A percentile compares a stretch with the other conserved stretches of the same genome.
phyloP scores from a whole-genome alignment of 2,113 vertebrate species.

The Ammodramus savannarum region DNA sequence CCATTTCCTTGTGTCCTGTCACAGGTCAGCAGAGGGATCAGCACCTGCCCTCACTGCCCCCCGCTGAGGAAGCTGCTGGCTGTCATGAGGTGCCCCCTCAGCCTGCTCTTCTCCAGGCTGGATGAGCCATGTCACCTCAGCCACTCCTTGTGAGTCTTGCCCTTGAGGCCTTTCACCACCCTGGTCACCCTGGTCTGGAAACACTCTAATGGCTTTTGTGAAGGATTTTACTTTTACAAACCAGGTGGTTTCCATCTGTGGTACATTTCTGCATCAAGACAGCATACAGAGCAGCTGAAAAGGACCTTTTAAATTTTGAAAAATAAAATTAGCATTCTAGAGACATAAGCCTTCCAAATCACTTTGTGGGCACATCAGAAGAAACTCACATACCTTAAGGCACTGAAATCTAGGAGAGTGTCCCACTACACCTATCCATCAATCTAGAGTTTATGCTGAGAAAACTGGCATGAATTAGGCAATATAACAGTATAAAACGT shows the following conservation, averaged over 20 bases:
- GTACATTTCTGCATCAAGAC: background rate
- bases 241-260: background rate
- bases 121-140: background rate
- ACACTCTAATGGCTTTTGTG: background rate
- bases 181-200: background rate
- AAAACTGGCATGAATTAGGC: background rate
- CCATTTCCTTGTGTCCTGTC: rapidly evolving
- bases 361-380: background rate
- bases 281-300: background rate
- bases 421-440: background rate
- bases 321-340: background rate
- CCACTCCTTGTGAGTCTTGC: background rate
- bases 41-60: too few relatives aligned
- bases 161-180: background rate
- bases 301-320: background rate
- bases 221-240: background rate
- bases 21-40: background rate
- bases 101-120: background rate
- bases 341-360: background rate
- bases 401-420: background rate
- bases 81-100: background rate
- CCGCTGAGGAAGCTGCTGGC: background rate
- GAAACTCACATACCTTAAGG: background rate
- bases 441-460: background rate
- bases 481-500: background rate